Evolutionary conservation across 2,888 invertebrate species (phyloP).

Genomic region (Heliothis peltigera): DNA sequence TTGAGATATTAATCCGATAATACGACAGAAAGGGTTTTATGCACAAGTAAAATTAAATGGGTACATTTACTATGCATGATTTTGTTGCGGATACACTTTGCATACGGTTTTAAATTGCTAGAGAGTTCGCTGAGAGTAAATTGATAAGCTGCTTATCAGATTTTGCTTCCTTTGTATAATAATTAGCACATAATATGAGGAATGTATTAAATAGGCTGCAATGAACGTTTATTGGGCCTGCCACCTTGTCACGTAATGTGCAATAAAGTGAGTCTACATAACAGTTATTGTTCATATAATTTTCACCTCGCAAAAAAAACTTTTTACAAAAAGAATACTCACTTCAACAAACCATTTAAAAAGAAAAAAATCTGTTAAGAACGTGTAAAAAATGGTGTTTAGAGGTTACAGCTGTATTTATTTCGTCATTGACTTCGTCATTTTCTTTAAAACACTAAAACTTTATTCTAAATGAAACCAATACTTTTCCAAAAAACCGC

Average conservation of each 20-base stretch:
- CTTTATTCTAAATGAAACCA: too few relatives aligned
- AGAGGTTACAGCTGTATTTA: too few relatives aligned
- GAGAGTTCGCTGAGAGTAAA: constrained; percentile 43
- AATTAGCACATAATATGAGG: constrained; percentile 44
- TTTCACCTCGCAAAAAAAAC: too few relatives aligned
- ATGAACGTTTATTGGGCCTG: background rate
- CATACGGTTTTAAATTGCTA: constrained; percentile 34
- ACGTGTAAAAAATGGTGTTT: too few relatives aligned
- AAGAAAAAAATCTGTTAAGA: too few relatives aligned
- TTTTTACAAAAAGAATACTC: too few relatives aligned
- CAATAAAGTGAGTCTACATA: too few relatives aligned
- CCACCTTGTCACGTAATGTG: background rate
- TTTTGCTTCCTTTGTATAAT: constrained; percentile 43
- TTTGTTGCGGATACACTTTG: constrained; percentile 32
- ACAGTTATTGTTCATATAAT: too few relatives aligned
- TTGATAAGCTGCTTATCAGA: constrained; percentile 55
- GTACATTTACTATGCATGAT: constrained; percentile 36
- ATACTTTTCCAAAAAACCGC: too few relatives aligned
- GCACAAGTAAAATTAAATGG: constrained; percentile 43
- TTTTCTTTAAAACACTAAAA: too few relatives aligned
- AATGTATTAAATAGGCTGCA: background rate
- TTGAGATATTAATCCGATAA: constrained; percentile 71
- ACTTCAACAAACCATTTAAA: too few relatives aligned
- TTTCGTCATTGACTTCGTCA: too few relatives aligned
- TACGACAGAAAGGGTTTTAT: constrained; percentile 53